Evolutionary conservation across 2,113 vertebrate species (phyloP).

Genomic region (Mola mola): DNA sequence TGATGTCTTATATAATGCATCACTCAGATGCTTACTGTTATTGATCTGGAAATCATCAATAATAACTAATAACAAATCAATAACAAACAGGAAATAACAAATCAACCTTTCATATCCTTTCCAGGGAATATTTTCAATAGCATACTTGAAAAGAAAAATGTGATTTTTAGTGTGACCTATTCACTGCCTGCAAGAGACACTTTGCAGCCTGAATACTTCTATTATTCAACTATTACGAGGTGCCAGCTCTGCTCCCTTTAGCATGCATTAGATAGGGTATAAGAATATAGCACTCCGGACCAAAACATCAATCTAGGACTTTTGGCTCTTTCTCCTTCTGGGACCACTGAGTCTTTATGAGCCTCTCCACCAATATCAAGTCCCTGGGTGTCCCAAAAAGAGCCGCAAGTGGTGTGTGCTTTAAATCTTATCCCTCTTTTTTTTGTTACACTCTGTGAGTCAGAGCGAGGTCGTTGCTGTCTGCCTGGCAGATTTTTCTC

Average conservation of each 20-base stretch:
- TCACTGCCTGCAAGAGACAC: slow-evolving; percentile 15
- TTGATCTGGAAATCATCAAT: slow-evolving; percentile 23
- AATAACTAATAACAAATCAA: too few relatives aligned
- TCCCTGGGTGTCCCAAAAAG: slow-evolving; percentile 42
- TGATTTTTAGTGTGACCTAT: slow-evolving; percentile 13
- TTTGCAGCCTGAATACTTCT: too few relatives aligned
- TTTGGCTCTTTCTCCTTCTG: slow-evolving; percentile 47
- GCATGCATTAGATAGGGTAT: slow-evolving; percentile 32
- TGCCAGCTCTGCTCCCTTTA: slow-evolving; percentile 25
- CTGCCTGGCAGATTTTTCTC: slow-evolving; percentile 20
- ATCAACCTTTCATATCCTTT: neutral
- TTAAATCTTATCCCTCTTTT: neutral
- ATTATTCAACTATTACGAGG: slow-evolving; percentile 34
- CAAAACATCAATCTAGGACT: slow-evolving; percentile 59
- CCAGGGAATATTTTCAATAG: slow-evolving; percentile 9
- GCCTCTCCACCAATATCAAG: slow-evolving; percentile 23
- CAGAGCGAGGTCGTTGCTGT: slow-evolving; percentile 7
- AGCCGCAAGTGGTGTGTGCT: slow-evolving; percentile 30
- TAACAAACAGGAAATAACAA: slow-evolving; percentile 8
- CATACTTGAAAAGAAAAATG: slow-evolving; percentile 12
- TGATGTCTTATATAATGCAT: slow-evolving; percentile 3
- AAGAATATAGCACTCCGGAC: slow-evolving; percentile 28
- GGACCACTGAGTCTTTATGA: slow-evolving; percentile 42
- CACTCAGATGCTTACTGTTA: slow-evolving; percentile 6
- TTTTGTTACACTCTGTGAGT: slow-evolving; percentile 3